phyloP scores from a whole-genome alignment of 2,888 invertebrate genomes.

The Merodon equestris region DNA sequence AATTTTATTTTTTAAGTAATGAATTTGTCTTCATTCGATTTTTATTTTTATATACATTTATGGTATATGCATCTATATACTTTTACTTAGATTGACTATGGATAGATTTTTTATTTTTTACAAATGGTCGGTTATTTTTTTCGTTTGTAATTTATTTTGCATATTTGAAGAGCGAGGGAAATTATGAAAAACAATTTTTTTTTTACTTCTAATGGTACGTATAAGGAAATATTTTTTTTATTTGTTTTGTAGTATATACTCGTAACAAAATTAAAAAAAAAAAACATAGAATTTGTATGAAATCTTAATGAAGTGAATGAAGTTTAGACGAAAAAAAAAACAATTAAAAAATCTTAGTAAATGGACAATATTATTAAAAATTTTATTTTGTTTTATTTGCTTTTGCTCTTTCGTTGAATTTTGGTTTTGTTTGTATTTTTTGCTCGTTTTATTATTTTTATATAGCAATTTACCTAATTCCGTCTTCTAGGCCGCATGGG shows the following conservation, averaged over 20 bases:
- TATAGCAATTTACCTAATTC: too few species aligned
- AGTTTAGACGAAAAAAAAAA: conserved; percentile 9
- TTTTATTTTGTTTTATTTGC: too few species aligned
- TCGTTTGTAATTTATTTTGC: conserved; percentile 39
- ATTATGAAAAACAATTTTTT: conserved; percentile 13
- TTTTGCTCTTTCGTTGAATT: too few species aligned
- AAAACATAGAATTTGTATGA: conserved; percentile 34
- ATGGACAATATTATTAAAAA: too few species aligned
- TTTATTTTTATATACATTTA: conserved; percentile 23
- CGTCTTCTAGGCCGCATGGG: too few species aligned
- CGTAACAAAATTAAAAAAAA: conserved; percentile 1
- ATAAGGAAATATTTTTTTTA: neutral
- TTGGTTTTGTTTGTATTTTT: too few species aligned
- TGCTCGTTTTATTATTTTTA: too few species aligned
- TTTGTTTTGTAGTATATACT: conserved; percentile 16
- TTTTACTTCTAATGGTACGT: conserved; percentile 18
- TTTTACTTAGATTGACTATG: conserved; percentile 22
- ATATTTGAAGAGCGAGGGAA: conserved; percentile 11
- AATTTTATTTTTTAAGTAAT: conserved; percentile 39
- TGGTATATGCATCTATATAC: conserved; percentile 26
- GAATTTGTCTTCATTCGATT: conserved; percentile 1
- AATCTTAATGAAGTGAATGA: conserved; percentile 32
- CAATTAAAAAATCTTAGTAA: conserved; percentile 27
- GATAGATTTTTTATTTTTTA: conserved; percentile 1
- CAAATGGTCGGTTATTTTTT: conserved; percentile 7